Evolutionary conservation across 2,888 invertebrate species (phyloP), one percentile per base, ranked within the genome.

Genomic region (Synanthedon tipuliformis): DNA sequence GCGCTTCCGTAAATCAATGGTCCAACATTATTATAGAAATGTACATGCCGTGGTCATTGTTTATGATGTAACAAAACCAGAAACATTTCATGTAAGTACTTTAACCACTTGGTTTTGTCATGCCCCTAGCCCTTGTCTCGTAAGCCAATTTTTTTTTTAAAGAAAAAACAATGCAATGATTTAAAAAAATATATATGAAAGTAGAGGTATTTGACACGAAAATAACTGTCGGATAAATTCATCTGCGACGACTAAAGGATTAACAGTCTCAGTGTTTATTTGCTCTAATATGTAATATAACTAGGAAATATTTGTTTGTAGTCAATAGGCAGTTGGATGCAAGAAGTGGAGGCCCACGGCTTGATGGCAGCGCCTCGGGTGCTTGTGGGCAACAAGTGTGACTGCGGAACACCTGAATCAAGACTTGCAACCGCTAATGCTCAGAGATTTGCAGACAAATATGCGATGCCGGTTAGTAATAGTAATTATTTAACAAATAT

Each of bases 1-100:
- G 75, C 78, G 94, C 55, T 94, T 94, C 75, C 88, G 94, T 12
- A 92, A 92, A 71, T 93, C 93, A 2, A 94, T 95, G 92, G 92
- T 94, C 15, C 91, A 92, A 64, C 94, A 95, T 75, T 95, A 94
- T 75, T 95, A 95, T 71, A 86, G 94, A 54, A 94, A 94, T 75
- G 93, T 93, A 1, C 91, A 94, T 74, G 94, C 94, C n/a, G 92
- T 95, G n/a, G 92, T 95, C 51, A 92, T 94, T 66, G 94, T 94
- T 0, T 95, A 94, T 78, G 94, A 95, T 81, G 91, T 94, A 53
- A 93, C 93, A 8, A 93, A 90, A 65, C 81, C 89, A 4, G 81
- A 87, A 50, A 90, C 92, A 2, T 92, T 92, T 69, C 89, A 92
- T 76, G 89, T 89, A 60, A 89, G 81, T n/a, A 5, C 5, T 23